Evolutionary conservation across 2,113 vertebrate genomes (phyloP).

Genomic region (Tragulus kanchil): DNA sequence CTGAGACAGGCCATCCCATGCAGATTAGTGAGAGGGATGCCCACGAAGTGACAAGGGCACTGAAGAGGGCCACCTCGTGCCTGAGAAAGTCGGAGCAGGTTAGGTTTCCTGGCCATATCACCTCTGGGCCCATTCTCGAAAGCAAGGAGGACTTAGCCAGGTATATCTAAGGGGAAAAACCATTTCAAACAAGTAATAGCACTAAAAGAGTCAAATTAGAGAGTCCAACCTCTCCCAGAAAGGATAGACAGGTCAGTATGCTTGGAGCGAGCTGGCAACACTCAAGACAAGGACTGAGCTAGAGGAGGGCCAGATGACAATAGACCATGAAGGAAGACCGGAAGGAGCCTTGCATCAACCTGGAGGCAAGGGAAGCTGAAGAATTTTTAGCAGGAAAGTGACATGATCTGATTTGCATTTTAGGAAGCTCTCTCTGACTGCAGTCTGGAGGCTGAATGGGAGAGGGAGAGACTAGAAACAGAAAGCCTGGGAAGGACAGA

Average conservation of each 20-base stretch:
- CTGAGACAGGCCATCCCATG: background rate
- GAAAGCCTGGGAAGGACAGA: background rate
- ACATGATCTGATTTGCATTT: background rate
- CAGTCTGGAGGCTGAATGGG: background rate
- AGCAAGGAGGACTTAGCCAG: background rate
- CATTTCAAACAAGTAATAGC: background rate
- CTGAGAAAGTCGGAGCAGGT: background rate
- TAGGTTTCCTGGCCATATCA: background rate
- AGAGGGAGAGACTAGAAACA: background rate
- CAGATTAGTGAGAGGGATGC: background rate
- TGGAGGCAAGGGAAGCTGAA: background rate
- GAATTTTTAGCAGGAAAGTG: background rate
- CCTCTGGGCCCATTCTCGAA: background rate
- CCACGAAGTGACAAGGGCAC: background rate
- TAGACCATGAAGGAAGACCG: fast-evolving
- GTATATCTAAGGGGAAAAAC: background rate
- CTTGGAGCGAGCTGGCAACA: background rate
- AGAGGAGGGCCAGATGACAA: background rate
- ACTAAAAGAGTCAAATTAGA: background rate
- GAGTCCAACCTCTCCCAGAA: background rate
- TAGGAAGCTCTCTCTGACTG: background rate
- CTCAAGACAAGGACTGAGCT: background rate
- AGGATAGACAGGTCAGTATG: background rate
- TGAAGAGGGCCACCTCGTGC: background rate
- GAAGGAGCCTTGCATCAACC: background rate